Percentiles rank a stretch among this genome's conserved stretches.
Evolutionary conservation across 2,888 invertebrate genomes (phyloP).

Genomic region (Venustoraphidia nigricollis): DNA sequence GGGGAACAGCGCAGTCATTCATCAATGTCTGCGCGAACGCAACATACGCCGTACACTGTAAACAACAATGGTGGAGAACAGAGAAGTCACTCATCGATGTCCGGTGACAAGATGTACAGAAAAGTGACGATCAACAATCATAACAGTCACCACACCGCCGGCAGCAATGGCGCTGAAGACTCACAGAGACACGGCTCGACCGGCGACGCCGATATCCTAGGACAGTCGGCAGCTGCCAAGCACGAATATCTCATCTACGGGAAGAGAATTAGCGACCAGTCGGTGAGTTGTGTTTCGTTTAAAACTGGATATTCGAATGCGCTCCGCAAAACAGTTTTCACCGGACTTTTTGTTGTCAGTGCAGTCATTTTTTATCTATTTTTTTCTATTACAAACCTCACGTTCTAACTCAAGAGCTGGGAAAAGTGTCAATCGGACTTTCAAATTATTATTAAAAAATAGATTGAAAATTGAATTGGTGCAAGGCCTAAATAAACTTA

Average conservation of each 20-base stretch:
- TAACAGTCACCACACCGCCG: neutral
- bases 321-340: no score
- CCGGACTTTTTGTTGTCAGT: neutral
- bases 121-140: neutral
- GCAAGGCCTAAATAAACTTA: no score
- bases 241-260: conserved; percentile 89
- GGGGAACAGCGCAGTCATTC: neutral
- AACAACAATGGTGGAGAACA: neutral
- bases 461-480: no score
- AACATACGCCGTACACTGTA: no score
- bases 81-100: neutral
- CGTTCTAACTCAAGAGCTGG: no score
- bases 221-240: conserved; percentile 38
- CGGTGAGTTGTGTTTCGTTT: conserved; percentile 57
- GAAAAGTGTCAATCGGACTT: no score
- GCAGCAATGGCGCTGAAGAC: conserved; percentile 6
- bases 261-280: conserved; percentile 80
- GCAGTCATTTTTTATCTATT: no score
- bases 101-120: neutral
- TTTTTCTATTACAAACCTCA: no score
- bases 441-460: no score
- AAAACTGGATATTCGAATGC: no score
- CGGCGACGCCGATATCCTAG: conserved; percentile 10
- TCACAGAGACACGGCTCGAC: conserved; percentile 1
- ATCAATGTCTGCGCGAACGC: neutral